A percentile compares a stretch with the other conserved stretches of the same genome.
phyloP scores from a whole-genome alignment of 2,113 vertebrate genomes.

The Candoia aspera region DNA sequence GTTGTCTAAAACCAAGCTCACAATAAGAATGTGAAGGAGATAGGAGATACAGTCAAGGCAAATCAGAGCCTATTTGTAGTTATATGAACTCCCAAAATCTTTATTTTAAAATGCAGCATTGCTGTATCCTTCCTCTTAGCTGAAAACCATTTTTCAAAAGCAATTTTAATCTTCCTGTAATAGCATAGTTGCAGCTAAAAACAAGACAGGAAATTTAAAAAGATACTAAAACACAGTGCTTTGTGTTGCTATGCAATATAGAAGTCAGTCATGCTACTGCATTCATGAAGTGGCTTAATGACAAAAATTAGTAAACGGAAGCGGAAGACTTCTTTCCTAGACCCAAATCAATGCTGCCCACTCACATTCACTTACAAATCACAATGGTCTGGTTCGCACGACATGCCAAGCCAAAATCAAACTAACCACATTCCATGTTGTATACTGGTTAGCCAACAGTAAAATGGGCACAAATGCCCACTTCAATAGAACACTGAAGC shows the following conservation, averaged over 20 bases:
- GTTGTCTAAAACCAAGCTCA: not conserved
- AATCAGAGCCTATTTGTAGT: not conserved
- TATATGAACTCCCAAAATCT: conserved; percentile 8
- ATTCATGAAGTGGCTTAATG: conserved; percentile 30
- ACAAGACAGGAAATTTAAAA: not conserved
- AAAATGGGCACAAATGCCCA: not conserved
- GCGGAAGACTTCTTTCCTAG: not conserved
- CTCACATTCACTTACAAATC: not conserved
- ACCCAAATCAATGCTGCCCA: not conserved
- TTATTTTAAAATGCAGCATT: not conserved
- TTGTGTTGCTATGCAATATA: not conserved
- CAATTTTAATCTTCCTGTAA: not conserved
- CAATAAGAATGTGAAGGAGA: not conserved
- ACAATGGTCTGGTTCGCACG: not conserved
- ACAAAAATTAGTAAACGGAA: not conserved
- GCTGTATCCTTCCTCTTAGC: rapidly evolving
- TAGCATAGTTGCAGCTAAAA: not conserved
- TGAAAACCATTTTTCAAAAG: not conserved
- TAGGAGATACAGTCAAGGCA: not conserved
- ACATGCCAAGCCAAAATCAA: not conserved
- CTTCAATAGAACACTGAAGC: not conserved
- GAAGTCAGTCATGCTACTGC: conserved; percentile 1
- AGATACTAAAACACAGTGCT: conserved; percentile 4
- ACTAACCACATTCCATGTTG: not conserved
- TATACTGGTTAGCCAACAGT: not conserved